Conservation (phyloP, 2,113 vertebrate species). For the Rhynchomys soricoides region DNA sequence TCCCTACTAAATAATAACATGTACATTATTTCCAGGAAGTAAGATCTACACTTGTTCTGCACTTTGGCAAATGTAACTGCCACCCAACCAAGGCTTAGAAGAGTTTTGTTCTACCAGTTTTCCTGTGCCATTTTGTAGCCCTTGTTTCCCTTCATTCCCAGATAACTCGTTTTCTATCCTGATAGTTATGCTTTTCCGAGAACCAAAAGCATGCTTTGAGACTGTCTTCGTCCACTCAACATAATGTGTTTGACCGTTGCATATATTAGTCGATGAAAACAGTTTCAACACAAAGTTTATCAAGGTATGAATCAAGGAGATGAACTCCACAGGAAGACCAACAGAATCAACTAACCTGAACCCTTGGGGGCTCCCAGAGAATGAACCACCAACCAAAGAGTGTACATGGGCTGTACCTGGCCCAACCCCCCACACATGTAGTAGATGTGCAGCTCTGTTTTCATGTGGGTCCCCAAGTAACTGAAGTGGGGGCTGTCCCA, state of each 20-base stretch:
- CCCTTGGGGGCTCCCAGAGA: too few relatives aligned
- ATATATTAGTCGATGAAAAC: neutral
- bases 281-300: constrained; percentile 1
- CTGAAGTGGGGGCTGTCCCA: too few relatives aligned
- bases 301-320: neutral
- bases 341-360: too few relatives aligned
- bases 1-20: neutral
- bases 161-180: neutral
- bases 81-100: neutral
- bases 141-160: neutral
- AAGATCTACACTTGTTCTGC: neutral
- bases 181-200: neutral
- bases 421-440: too few relatives aligned
- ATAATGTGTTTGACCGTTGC: neutral
- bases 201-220: neutral
- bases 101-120: neutral
- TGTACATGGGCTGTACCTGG: too few relatives aligned
- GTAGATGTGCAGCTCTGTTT: too few relatives aligned
- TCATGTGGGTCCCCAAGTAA: too few relatives aligned
- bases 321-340: too few relatives aligned
- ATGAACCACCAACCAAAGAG: too few relatives aligned
- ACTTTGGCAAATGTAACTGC: neutral
- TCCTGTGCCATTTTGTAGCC: fast-evolving
- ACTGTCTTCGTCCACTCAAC: neutral
- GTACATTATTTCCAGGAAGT: neutral